phyloP scores from a whole-genome alignment of 2,113 vertebrate genomes.

The Arvicanthis niloticus region DNA sequence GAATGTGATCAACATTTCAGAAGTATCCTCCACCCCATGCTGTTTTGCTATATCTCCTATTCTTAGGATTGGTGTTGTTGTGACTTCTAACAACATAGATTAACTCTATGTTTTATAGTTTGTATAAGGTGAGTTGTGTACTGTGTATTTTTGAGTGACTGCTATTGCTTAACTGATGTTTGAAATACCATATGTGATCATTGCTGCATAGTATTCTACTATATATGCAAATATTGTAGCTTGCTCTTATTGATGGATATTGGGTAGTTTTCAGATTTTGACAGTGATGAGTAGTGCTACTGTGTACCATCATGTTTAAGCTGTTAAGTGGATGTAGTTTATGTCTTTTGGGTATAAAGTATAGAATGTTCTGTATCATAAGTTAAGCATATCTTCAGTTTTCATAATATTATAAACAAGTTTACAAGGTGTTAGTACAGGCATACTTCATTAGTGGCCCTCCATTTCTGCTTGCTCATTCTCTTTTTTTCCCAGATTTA shows the following conservation, averaged over 20 bases:
- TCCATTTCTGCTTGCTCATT: background rate
- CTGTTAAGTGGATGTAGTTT: slow-evolving; percentile 28
- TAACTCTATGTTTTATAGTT: slow-evolving; percentile 32
- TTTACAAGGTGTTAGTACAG: slow-evolving; percentile 44
- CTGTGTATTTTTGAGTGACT: slow-evolving; percentile 14
- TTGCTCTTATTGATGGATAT: slow-evolving; percentile 35
- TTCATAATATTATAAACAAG: slow-evolving; percentile 23
- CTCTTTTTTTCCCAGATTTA: background rate
- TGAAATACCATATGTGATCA: background rate
- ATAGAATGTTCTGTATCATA: slow-evolving; percentile 24
- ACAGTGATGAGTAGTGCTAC: background rate
- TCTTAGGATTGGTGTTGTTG: background rate
- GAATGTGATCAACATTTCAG: slow-evolving; percentile 22
- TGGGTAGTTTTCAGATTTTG: slow-evolving; percentile 35
- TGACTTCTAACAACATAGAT: slow-evolving; percentile 32
- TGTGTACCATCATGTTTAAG: background rate
- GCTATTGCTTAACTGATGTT: slow-evolving; percentile 1
- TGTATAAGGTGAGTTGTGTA: background rate
- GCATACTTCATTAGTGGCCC: background rate
- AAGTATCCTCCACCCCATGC: background rate
- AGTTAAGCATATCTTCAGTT: background rate
- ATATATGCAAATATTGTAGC: background rate
- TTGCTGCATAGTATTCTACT: slow-evolving; percentile 61
- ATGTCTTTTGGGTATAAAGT: slow-evolving; percentile 7
- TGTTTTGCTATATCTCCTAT: slow-evolving; percentile 20